Percentiles rank a stretch among this genome's conserved stretches.
Conservation (phyloP, 1,140 invertebrate genomes). For the Trypoxylus dichotomus region DNA sequence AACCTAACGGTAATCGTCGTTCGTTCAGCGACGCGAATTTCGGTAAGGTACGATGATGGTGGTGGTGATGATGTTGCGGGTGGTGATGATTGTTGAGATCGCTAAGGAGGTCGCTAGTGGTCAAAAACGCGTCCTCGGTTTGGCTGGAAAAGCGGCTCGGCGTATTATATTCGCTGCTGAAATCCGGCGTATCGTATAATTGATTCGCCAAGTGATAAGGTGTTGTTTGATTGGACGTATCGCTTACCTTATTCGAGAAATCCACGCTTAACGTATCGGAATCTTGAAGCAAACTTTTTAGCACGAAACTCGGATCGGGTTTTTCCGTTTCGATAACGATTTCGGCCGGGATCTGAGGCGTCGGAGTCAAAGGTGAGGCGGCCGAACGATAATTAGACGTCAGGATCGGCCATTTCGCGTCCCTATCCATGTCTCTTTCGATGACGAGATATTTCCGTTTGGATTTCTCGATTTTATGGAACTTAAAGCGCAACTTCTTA, state of each 20-base stretch:
- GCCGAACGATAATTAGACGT: constrained; percentile 50
- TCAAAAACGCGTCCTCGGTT: constrained; percentile 21
- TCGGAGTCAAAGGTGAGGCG: constrained; percentile 46
- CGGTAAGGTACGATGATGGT: not conserved
- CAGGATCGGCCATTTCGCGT: constrained; percentile 64
- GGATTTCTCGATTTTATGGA: constrained; percentile 61
- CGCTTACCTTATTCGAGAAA: constrained; percentile 17
- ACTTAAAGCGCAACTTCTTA: constrained; percentile 57
- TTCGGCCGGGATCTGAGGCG: constrained; percentile 53
- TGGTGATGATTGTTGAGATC: not conserved
- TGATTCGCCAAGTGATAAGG: constrained; percentile 9
- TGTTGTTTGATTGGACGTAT: constrained; percentile 4
- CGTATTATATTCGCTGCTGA: constrained; percentile 18
- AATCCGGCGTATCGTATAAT: not conserved
- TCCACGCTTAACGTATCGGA: not conserved
- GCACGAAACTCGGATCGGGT: not conserved
- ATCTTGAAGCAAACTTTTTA: constrained; percentile 9
- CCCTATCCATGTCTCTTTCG: constrained; percentile 60
- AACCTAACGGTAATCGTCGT: not conserved
- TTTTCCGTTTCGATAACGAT: constrained; percentile 52
- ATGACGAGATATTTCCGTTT: constrained; percentile 64
- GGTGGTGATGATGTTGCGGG: too few relatives aligned
- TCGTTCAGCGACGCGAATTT: not conserved
- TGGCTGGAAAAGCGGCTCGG: constrained; percentile 11
- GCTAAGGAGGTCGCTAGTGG: not conserved